Conservation (phyloP, 1,140 invertebrate species). For the Heliothis subflexa region DNA sequence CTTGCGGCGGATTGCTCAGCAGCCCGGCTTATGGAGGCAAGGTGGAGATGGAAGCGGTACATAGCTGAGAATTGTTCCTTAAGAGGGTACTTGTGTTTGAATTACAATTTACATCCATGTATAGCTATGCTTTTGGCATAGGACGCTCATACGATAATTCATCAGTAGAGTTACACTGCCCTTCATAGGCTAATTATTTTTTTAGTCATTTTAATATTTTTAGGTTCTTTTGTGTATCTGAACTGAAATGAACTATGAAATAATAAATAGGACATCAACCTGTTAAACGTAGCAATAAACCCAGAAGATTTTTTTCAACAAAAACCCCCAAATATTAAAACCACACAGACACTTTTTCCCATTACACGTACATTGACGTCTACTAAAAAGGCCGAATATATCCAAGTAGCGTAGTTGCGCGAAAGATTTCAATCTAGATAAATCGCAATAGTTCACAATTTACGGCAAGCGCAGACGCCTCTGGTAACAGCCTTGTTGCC, state of each 20-base stretch:
- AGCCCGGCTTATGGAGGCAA: constrained; percentile 37
- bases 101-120: too few relatives aligned
- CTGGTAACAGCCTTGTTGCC: constrained; percentile 78
- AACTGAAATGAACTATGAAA: too few relatives aligned
- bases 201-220: too few relatives aligned
- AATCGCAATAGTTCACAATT: constrained; percentile 41
- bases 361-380: not conserved
- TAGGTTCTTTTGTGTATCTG: too few relatives aligned
- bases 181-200: too few relatives aligned
- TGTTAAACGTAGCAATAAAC: too few relatives aligned
- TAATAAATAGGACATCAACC: too few relatives aligned
- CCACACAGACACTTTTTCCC: not conserved
- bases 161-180: too few relatives aligned
- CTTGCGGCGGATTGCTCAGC: constrained; percentile 64
- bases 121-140: too few relatives aligned
- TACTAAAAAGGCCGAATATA: not conserved
- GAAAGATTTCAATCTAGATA: constrained; percentile 38
- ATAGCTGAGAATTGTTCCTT: not conserved
- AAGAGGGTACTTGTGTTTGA: too few relatives aligned
- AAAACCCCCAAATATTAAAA: not conserved
- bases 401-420: not conserved
- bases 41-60: constrained; percentile 1
- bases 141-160: too few relatives aligned
- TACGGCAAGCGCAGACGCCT: constrained; percentile 41
- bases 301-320: too few relatives aligned